Evolutionary conservation across 1,140 invertebrate species (phyloP).

Genomic region (Halesus radiatus): DNA sequence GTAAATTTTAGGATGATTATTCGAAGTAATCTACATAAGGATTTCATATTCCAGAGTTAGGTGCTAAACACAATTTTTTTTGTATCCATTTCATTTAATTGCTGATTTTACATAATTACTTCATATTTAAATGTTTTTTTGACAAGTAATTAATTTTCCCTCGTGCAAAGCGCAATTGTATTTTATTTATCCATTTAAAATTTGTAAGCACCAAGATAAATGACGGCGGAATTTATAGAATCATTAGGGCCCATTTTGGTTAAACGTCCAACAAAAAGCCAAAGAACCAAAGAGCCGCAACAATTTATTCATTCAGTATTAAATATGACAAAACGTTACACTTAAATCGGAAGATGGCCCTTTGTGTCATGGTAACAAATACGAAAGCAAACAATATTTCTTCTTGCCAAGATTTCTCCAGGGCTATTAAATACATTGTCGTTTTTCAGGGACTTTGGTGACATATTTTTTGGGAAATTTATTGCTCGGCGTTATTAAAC

Average conservation of each 20-base stretch:
- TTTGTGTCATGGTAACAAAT: slow-evolving; percentile 30
- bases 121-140: not conserved
- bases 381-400: slow-evolving; percentile 38
- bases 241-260: slow-evolving; percentile 27
- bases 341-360: slow-evolving; percentile 28
- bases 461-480: slow-evolving; percentile 44
- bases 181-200: slow-evolving; percentile 40
- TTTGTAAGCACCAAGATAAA: slow-evolving; percentile 35
- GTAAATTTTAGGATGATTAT: no score
- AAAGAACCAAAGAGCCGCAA: not conserved
- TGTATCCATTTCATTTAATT: no score
- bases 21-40: no score
- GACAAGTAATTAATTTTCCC: not conserved
- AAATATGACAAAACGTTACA: slow-evolving; percentile 40
- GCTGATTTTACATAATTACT: no score
- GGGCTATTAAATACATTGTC: slow-evolving; percentile 40
- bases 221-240: slow-evolving; percentile 9
- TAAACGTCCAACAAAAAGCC: slow-evolving; percentile 18
- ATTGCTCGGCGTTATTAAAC: slow-evolving; percentile 34
- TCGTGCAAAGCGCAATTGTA: not conserved
- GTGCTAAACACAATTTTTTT: no score
- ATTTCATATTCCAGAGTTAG: no score
- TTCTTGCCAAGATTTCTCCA: slow-evolving; percentile 5
- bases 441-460: slow-evolving; percentile 36
- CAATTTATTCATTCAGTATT: slow-evolving; percentile 24